Conservation (phyloP, 2,113 vertebrate species). For the Mustela nigripes region DNA sequence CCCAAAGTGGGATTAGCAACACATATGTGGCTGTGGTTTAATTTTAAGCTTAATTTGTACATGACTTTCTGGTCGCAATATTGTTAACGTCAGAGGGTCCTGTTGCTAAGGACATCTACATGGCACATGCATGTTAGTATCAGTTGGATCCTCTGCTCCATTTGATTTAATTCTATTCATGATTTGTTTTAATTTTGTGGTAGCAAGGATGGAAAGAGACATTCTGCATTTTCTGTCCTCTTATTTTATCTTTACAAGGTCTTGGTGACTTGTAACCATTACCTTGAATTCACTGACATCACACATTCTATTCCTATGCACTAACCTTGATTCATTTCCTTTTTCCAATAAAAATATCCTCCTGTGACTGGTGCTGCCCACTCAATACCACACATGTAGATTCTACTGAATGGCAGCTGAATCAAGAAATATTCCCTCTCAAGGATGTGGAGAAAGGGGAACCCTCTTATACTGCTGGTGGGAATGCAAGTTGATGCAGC, state of each 20-base stretch:
- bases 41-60: not conserved
- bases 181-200: slow-evolving; percentile 23
- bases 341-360: not conserved
- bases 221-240: not conserved
- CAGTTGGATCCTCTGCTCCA: not conserved
- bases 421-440: not conserved
- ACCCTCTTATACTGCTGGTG: too few species aligned
- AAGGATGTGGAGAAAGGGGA: not conserved
- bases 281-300: slow-evolving; percentile 33
- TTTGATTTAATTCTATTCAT: not conserved
- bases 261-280: slow-evolving; percentile 26
- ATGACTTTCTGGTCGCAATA: not conserved
- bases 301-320: not conserved
- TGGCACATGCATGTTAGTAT: not conserved
- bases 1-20: not conserved
- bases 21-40: not conserved
- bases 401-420: not conserved
- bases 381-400: not conserved
- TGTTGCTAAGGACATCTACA: not conserved
- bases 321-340: not conserved
- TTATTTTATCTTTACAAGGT: slow-evolving; percentile 28
- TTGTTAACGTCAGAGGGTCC: not conserved
- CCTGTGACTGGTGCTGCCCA: not conserved
- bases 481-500: too few species aligned
- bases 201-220: slow-evolving; percentile 27